Base-by-base conservation (phyloP, 2,113 vertebrate genomes). In the Pteruthius melanotis region DNA sequence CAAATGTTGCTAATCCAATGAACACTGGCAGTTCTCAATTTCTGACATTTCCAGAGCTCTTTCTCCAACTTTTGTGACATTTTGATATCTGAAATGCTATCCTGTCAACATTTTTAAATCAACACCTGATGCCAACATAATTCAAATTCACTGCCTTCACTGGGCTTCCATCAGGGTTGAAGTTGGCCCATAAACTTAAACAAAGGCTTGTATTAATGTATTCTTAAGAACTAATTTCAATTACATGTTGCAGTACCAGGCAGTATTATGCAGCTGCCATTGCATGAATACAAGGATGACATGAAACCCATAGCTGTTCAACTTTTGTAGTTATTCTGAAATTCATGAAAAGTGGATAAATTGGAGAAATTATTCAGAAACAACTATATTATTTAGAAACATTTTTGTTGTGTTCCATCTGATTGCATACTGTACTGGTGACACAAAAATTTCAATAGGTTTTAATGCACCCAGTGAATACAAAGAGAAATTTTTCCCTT, bases 151-250 rank as follows among this genome's bases (percentile, higher is more conserved):
- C 13, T 89, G 75, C 39, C 78, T 95, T 93, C 27, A 21, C 2
- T 69, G 81, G 89, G 45, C 39, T 82, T 89, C 75, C 47, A 15
- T 87, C 23, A 91, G 59, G 59, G 68, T 79, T 89, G 60, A 95
- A 94, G 71, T 16, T 95, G 78, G 39, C 70, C 84, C 45, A 52
- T 63, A 66, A 90, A 93, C 66, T 94, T 89, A 83, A 94, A 77
- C 65, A 89, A 94, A 91, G 40, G 21, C 63, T 94, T 70, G 37
- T 59, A 88, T 95, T 90, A 94, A 54, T 94, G 40, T 93, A 80
- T 83, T 86, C 59, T 79, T 77, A 87, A 79, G 84, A 85, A 89
- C 21, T 94, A 94, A 93, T 96, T 95, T 91, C 78, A 90, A 83
- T 80, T 91, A 72, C 30, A 49, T 89, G 61, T 89, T 94, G 37